Evolutionary conservation across 1,140 invertebrate genomes (phyloP), one percentile per base, ranked within the genome.

Genomic region (Pseudoatta argentina): DNA sequence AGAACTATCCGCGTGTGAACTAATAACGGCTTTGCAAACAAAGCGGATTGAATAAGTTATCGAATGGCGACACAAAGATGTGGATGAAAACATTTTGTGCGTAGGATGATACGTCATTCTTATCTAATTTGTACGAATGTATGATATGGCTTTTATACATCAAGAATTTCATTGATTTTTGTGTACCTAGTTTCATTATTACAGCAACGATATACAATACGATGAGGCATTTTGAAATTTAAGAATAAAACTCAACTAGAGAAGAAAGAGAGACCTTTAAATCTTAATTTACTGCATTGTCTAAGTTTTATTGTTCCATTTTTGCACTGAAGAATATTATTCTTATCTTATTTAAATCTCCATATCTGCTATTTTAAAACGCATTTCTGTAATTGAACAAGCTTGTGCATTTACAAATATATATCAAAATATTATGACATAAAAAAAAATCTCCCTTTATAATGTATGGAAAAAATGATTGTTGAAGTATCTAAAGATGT

Each of bases 11-110:
- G 27, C 64, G 64, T 4, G 27, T 51, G 64, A 73, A 73, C 69
- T 75, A 48, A 75, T 83, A 63, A 83, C 30, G 0, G 24, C 55
- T 82, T 16, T 6, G 48, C 79, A 69, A 72, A 82, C 79, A 59
- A 82, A 48, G 34, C 24, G 39, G 10, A 39, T 48, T 34, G 59
- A 55, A 71, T 79, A 79, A 79, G 39, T 78, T 79, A 69, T 69
- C 21, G 64, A 51, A 34, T 8, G 6, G 12, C n/a, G 30, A 69
- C 48, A 3, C n/a, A 69, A 53, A 55, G 51, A 57, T 81, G 14
- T 48, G 21, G 2, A 44, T 44, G 39, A 44, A 81, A 39, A 79
- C 44, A 24, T 30, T 66, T 66, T 55, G 30, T 24, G n/a, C 24
- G 48, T 69, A 21, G 44, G 27, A 55, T 18, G 30, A 24, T 39